Base-by-base conservation (phyloP, 2,888 invertebrate genomes). In the Netelia fuscicornis region DNA sequence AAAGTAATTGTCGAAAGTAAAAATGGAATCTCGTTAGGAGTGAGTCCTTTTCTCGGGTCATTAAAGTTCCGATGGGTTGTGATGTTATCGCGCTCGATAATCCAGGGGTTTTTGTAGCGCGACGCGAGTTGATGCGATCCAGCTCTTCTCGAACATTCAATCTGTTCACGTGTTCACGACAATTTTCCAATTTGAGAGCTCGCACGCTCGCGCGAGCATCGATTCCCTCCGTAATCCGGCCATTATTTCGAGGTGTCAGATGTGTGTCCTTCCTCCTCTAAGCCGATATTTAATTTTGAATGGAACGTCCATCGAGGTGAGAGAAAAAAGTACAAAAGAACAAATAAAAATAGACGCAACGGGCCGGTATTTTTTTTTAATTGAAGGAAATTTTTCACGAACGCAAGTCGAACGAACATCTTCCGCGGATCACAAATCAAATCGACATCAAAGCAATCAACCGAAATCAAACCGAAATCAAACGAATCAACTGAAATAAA, bases 271-370 rank as follows among this genome's bases (percentile, higher is more conserved):
- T 37, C 54, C 71, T 52, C 62, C 37, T 54, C 48, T 52, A 56
- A 64, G 42, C 72, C 52, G 65, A 71, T 72, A 44, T 72, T 79
- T 71, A 79, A 79, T 71, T 79, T 71, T 17, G 64, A 8, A 79
- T 60, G 54, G 11, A 37, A 11, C 25, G 20, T 71, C 17, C 23
- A 13, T 64, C 17, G n/a, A 13, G 20, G 56, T 37, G 56, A 56
- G 17, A 13, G 30, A 37, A 42, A 44, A 20, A 60, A 25, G 56
- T 11, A 10, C 44, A 20, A 60, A 20, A 60, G 2, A 60, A 30
- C 10, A 60, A 70, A 30, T 58, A 52, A 67, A 64, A 23, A 48
- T 2, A 30, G 30, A 60, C n/a, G 48, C 48, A 37, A 3, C 37
- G 37, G 1, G 37, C 6, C 52, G 52, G 11, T 52, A 5, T n/a